Base-by-base conservation (phyloP, 2,888 invertebrate genomes). In the Melikaiella ostensackeni region DNA sequence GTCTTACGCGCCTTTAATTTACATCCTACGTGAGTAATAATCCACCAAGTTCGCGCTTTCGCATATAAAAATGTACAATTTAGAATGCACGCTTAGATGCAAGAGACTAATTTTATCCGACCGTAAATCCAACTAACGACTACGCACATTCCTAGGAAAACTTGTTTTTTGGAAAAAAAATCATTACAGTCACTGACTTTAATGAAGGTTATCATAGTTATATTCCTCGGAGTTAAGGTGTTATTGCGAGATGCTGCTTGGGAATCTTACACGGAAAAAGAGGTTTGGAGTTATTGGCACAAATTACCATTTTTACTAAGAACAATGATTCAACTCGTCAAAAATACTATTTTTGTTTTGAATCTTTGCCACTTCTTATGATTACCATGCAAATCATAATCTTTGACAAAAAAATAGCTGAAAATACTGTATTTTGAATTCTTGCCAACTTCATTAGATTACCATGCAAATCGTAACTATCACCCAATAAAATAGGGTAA, bases 81-180 rank as follows among this genome's bases (percentile, higher is more conserved):
- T 21, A 50, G 16, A 86, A 86, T 83, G 83, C 75, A 82, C 84
- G 82, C 82, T 83, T 83, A 84, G 86, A 86, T 81, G 84, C 83
- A 80, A 84, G 24, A 57, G 24, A 13, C 82, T 84, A 85, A 84
- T 84, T 57, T 86, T 84, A 85, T 80, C 82, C 82, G 82, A 77
- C 77, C 84, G 77, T 89, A 87, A 89, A 88, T 89, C 86, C 86
- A 84, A 82, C 80, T 83, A 87, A 84, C 84, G 86, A 84, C 85
- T 83, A 81, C 81, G 84, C 79, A 84, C 83, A 87, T 87, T 87
- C 86, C 86, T 89, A 86, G 85, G 86, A 83, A 89, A 88, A 89
- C 88, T 88, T 86, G 89, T 88, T 88, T 76, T 75, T 74, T 24
- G 75, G 64, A 75, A 83, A 83, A 84, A 84, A 84, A 85, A 9